phyloP scores from a whole-genome alignment of 2,888 invertebrate species.

The Romanomermis culicivorax region DNA sequence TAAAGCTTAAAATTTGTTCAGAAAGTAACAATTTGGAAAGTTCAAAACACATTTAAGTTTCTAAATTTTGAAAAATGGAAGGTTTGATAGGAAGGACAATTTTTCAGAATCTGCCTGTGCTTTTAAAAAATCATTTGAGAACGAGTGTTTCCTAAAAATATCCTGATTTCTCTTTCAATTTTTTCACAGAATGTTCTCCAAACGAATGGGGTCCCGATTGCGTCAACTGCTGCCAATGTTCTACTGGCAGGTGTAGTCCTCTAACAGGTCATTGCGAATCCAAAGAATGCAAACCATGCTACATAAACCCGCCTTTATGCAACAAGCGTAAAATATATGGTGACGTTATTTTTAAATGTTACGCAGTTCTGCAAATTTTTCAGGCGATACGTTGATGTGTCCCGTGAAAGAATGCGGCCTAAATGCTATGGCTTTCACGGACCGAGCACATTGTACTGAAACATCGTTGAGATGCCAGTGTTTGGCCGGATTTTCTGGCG shows the following conservation, averaged over 20 bases:
- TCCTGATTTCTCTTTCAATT: not conserved
- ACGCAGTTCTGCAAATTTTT: constrained; percentile 19
- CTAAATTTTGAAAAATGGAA: too few species aligned
- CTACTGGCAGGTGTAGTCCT: constrained; percentile 20
- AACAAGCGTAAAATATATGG: constrained; percentile 16
- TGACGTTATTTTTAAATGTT: constrained; percentile 7
- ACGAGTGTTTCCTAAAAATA: not conserved
- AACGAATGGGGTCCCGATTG: constrained; percentile 28
- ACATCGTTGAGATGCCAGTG: constrained; percentile 24
- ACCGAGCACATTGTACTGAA: constrained; percentile 24
- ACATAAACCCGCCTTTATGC: constrained; percentile 19
- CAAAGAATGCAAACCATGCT: constrained; percentile 20
- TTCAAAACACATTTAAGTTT: too few species aligned
- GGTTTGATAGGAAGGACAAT: too few species aligned
- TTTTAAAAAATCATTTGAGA: too few species aligned
- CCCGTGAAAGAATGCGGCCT: constrained; percentile 17
- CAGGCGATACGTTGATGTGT: constrained; percentile 11
- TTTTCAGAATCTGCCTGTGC: too few species aligned
- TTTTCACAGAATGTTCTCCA: constrained; percentile 19
- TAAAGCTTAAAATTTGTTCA: too few species aligned
- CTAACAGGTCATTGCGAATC: constrained; percentile 20
- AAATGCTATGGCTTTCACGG: constrained; percentile 25
- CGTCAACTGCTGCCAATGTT: constrained; percentile 25
- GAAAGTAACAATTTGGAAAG: too few species aligned
- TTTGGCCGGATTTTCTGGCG: constrained; percentile 23